Evolutionary conservation across 2,888 invertebrate genomes (phyloP).

Genomic region (Physocephala rufipes): DNA sequence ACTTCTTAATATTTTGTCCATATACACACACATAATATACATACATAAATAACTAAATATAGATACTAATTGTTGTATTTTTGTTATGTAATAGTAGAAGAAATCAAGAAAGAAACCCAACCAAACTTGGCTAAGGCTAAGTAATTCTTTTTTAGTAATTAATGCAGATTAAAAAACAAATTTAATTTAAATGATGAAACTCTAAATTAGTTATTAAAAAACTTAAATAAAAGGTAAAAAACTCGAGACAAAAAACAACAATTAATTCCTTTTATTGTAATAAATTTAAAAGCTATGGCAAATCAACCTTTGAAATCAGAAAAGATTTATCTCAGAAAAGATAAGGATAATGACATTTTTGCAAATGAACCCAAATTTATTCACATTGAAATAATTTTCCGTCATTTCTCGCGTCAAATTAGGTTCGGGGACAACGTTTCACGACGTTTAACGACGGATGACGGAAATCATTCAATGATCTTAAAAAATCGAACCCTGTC

Average conservation of each 20-base stretch:
- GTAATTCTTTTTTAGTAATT: constrained; percentile 39
- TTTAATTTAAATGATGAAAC: constrained; percentile 36
- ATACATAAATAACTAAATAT: constrained; percentile 41
- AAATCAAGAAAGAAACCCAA: constrained; percentile 37
- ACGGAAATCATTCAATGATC: too few relatives aligned
- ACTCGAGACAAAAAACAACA: constrained; percentile 32
- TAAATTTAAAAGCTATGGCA: too few relatives aligned
- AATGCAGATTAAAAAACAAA: constrained; percentile 41
- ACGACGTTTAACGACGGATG: too few relatives aligned
- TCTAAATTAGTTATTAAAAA: constrained; percentile 39
- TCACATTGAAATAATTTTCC: too few relatives aligned
- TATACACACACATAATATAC: constrained; percentile 39
- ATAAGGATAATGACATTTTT: too few relatives aligned
- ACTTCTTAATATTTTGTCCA: constrained; percentile 32
- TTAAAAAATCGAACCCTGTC: too few relatives aligned
- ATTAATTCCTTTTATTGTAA: constrained; percentile 25
- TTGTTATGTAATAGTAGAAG: constrained; percentile 48
- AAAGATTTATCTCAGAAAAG: too few relatives aligned
- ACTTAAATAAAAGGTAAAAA: constrained; percentile 37
- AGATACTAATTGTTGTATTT: constrained; percentile 52
- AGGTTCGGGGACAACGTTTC: too few relatives aligned
- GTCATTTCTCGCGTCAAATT: too few relatives aligned
- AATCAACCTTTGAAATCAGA: too few relatives aligned
- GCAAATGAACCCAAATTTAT: too few relatives aligned
- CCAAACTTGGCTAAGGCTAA: constrained; percentile 36